Base-by-base conservation (phyloP, 1,140 invertebrate genomes). In the Drosophila mauritiana region DNA sequence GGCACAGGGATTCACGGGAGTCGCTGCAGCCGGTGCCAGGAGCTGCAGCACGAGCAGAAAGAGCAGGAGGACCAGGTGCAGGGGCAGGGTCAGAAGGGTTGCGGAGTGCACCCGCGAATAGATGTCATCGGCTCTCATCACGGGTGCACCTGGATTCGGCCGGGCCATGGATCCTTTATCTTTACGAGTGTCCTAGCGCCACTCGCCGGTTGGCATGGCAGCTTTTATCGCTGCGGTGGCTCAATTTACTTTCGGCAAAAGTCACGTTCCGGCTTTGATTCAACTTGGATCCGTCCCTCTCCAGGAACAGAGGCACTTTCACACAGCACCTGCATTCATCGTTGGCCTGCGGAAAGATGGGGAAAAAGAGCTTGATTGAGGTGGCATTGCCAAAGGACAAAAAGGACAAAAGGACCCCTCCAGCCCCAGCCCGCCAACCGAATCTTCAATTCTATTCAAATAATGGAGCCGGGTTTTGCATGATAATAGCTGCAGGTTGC, bases 211-310 rank as follows among this genome's bases (percentile, higher is more conserved):
- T 89, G 84, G 56, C 83, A 88, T 88, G 62, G 80, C 83, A 88
- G 53, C 68, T 78, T 82, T 74, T 85, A 85, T 85, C 67, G 73
- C 63, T 69, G 73, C 78, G 70, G 73, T 64, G 73, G 73, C 81
- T 86, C 81, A 78, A 85, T 80, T 84, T 78, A 70, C 55, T 68
- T 86, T 65, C 36, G 67, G 63, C 72, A 80, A 80, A 88, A 88
- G 83, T 88, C 83, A 88, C 83, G 83, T 88, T 88, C 52, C 76
- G 67, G 46, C 54, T 72, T 61, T 73, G 84, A 83, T 89, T 88
- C 72, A 39, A 70, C 72, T 76, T 63, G 67, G 83, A 46, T 43
- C n/a, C 43, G 20, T 20, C 22, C 25, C 37, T 37, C 27, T 63
- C 40, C 49, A 54, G 17, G 17, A 39, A 51, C 49, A 54, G 52